phyloP scores from a whole-genome alignment of 1,140 invertebrate species.

The Pseudomyrmex concolor region DNA sequence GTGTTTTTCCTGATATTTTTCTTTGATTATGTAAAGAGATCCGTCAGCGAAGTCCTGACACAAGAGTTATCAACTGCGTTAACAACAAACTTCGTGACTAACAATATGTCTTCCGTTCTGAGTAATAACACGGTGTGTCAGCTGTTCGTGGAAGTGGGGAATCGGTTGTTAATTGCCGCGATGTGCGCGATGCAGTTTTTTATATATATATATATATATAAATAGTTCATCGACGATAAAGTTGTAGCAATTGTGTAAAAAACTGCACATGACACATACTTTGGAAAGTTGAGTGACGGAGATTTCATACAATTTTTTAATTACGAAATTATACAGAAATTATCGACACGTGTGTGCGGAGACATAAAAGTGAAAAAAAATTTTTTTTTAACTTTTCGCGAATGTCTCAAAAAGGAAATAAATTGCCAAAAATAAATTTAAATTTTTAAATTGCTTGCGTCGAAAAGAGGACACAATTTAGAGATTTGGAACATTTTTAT shows the following conservation, averaged over 20 bases:
- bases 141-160: background rate
- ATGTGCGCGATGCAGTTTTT: background rate
- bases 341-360: too few species aligned
- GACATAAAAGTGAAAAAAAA: too few species aligned
- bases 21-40: constrained; percentile 1
- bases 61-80: background rate
- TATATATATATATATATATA: too few species aligned
- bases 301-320: too few species aligned
- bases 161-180: background rate
- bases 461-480: too few species aligned
- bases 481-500: too few species aligned
- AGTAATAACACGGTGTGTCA: constrained; percentile 3
- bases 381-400: too few species aligned
- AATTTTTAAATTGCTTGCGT: too few species aligned
- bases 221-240: background rate
- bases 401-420: too few species aligned
- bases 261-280: background rate
- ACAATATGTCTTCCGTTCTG: background rate
- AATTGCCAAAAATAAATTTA: too few species aligned
- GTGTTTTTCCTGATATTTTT: constrained; percentile 37
- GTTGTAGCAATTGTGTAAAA: background rate
- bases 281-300: background rate
- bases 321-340: too few species aligned
- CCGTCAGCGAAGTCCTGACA: background rate
- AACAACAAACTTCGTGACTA: constrained; percentile 37